Percentiles rank a stretch among this genome's conserved stretches.
These are phyloP conservation scores for Callorhinus ursinus DNA, from an alignment of 2,113 vertebrate species.

Conservation along the genomic window DNA sequence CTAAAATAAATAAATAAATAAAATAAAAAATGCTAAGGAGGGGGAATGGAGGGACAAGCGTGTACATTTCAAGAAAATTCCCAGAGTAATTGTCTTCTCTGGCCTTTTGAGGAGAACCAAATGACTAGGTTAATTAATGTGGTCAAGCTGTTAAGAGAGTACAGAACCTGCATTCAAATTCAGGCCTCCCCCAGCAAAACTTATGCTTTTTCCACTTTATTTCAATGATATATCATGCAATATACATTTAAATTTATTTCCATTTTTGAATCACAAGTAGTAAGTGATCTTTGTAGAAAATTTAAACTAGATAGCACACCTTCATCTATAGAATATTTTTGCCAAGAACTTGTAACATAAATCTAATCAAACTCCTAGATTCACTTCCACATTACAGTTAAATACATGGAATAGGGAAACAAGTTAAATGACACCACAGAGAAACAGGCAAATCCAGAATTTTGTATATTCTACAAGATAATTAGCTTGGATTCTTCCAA, in stretches of 20 bases:
- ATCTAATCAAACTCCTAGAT: neutral
- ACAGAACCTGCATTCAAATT: neutral
- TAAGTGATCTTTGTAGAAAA: neutral
- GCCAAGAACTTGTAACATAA: neutral
- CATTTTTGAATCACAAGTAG: neutral
- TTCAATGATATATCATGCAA: neutral
- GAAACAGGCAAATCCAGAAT: neutral
- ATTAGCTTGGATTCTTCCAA: neutral
- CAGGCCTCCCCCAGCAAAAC: neutral
- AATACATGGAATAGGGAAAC: neutral
- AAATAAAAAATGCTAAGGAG: neutral
- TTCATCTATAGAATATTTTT: constrained; percentile 1
- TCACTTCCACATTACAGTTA: neutral
- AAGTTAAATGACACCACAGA: neutral
- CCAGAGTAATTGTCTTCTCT: neutral
- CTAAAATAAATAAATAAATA: too few species aligned
- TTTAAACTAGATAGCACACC: neutral
- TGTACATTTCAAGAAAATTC: neutral
- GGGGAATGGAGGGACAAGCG: neutral
- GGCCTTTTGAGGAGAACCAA: neutral
- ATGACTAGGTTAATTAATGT: neutral
- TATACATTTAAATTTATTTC: neutral
- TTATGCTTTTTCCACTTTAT: neutral
- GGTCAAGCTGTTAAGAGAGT: neutral
- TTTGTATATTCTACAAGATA: neutral